Evolutionary conservation across 2,113 vertebrate species (phyloP).

Genomic region (Dolichallabes microphthalmus): DNA sequence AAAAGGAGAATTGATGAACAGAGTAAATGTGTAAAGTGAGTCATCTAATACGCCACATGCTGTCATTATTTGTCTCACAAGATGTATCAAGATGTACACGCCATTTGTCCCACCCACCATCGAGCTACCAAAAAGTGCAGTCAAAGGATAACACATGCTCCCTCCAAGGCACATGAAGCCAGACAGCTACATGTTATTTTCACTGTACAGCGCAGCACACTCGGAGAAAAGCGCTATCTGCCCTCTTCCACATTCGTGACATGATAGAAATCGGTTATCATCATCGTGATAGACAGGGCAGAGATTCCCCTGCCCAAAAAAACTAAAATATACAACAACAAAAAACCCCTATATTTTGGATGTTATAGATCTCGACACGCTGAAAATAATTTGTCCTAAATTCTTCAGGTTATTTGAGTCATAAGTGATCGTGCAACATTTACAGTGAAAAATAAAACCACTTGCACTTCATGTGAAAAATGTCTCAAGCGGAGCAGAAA

Average conservation of each 20-base stretch:
- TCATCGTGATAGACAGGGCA: not conserved
- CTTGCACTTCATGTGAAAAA: not conserved
- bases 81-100: not conserved
- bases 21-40: not conserved
- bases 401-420: not conserved
- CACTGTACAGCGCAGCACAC: not conserved
- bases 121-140: too few relatives aligned
- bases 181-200: too few relatives aligned
- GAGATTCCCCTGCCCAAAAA: not conserved
- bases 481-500: not conserved
- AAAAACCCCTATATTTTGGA: not conserved
- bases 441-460: not conserved
- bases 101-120: not conserved
- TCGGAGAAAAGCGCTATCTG: not conserved
- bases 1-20: not conserved
- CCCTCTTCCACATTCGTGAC: not conserved
- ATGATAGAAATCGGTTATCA: not conserved
- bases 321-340: too few relatives aligned
- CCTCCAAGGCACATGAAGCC: too few relatives aligned
- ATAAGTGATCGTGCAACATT: not conserved
- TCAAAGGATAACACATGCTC: not conserved
- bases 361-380: not conserved
- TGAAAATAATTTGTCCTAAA: not conserved
- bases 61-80: not conserved
- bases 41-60: not conserved